Evolutionary conservation across 2,797 vertebrate genomes (phyloP).

Genomic region (Crenichthys baileyi): DNA sequence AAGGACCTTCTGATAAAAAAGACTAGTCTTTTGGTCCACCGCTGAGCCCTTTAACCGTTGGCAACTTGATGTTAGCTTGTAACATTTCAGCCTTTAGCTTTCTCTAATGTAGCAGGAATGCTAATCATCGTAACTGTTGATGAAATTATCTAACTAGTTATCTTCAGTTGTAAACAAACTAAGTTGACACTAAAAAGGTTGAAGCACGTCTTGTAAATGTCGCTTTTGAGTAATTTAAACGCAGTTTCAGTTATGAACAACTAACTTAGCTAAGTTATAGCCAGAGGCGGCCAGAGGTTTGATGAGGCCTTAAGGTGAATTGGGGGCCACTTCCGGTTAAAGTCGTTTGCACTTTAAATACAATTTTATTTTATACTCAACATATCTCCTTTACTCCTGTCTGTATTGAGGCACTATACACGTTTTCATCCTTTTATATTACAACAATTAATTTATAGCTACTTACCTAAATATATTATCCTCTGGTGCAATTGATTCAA

Average conservation of each 20-base stretch:
- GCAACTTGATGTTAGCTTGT: slow-evolving; percentile 4
- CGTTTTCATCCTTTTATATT: neutral
- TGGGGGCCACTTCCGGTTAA: neutral
- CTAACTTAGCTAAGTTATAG: neutral
- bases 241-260: neutral
- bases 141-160: neutral
- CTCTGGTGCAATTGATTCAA: too few species aligned
- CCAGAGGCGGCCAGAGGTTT: neutral
- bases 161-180: neutral
- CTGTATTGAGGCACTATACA: neutral
- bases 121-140: neutral
- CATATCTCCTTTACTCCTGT: neutral
- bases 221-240: neutral
- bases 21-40: neutral
- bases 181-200: neutral
- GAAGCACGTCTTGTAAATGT: neutral
- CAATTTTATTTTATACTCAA: neutral
- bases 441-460: neutral
- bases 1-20: neutral
- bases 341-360: neutral
- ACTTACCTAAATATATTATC: neutral
- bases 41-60: neutral
- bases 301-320: neutral
- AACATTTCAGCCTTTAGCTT: slow-evolving; percentile 2
- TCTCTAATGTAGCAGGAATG: neutral